Percentiles rank a stretch among this genome's conserved stretches.
phyloP scores from a whole-genome alignment of 2,888 invertebrate species.

The Trachelus stipa region DNA sequence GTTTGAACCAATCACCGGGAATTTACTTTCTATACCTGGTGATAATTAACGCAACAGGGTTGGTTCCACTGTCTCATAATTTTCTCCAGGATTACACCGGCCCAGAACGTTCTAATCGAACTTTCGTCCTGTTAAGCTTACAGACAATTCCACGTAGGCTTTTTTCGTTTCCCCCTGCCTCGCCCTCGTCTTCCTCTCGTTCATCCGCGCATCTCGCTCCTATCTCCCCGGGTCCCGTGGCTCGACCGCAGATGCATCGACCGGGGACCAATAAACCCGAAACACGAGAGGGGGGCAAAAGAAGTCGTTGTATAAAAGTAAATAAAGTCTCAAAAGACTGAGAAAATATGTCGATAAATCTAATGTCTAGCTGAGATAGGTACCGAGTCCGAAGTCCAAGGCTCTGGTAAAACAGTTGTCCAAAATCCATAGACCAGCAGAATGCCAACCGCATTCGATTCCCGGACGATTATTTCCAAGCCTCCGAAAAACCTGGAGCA shows the following conservation, averaged over 20 bases:
- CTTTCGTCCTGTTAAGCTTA: not conserved
- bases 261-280: constrained; percentile 18
- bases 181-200: not conserved
- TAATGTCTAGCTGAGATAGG: constrained; percentile 45
- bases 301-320: constrained; percentile 20
- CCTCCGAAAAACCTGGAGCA: constrained; percentile 27
- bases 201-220: constrained; percentile 7
- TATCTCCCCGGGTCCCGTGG: not conserved
- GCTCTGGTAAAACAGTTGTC: constrained; percentile 8
- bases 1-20: constrained; percentile 26
- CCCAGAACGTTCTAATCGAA: not conserved
- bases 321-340: constrained; percentile 26
- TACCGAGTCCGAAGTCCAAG: constrained; percentile 18
- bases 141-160: not conserved
- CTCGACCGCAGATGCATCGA: constrained; percentile 8
- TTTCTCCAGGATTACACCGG: not conserved
- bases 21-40: constrained; percentile 14
- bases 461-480: constrained; percentile 40
- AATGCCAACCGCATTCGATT: constrained; percentile 8
- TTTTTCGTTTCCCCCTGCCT: not conserved
- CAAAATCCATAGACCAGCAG: constrained; percentile 38
- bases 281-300: constrained; percentile 13
- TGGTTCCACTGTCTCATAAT: constrained; percentile 11
- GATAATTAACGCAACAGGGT: constrained; percentile 7
- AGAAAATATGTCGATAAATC: constrained; percentile 57